Conservation (phyloP, 2,797 vertebrate genomes). For the Rhinogobio ventralis region DNA sequence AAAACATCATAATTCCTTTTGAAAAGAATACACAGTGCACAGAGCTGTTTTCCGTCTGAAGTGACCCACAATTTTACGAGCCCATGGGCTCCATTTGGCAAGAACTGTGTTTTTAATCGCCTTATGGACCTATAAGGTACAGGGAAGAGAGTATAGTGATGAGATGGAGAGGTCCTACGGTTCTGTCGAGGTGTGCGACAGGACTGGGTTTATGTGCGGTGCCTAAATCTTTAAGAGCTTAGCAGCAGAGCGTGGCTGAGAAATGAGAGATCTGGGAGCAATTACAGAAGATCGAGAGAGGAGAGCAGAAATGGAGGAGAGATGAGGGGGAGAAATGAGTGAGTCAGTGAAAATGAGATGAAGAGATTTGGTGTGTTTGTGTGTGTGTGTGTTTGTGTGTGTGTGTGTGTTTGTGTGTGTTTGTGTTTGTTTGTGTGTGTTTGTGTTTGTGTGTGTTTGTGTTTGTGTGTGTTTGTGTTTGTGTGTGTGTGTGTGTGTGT, state of each 20-base stretch:
- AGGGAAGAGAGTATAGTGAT: background rate
- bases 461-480: conserved; percentile 18
- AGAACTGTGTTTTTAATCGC: conserved; percentile 44
- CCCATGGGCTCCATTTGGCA: conserved; percentile 20
- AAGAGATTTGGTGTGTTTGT: conserved; percentile 35
- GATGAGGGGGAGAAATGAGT: conserved; percentile 38
- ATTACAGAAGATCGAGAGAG: conserved; percentile 53
- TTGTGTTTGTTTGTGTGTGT: background rate
- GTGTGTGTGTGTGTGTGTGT: background rate
- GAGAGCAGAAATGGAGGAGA: conserved; percentile 31
- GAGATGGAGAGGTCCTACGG: conserved; percentile 40
- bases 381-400: background rate
- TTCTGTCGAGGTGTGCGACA: conserved; percentile 34
- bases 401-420: background rate
- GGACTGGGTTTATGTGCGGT: conserved; percentile 26
- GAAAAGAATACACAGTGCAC: background rate
- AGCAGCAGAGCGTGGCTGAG: conserved; percentile 30
- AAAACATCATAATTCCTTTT: conserved; percentile 35
- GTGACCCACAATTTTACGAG: conserved; percentile 30
- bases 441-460: background rate
- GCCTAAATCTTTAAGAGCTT: conserved; percentile 43
- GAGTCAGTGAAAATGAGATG: conserved; percentile 42
- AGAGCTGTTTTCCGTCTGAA: conserved; percentile 15
- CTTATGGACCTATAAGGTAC: conserved; percentile 31
- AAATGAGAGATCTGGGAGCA: conserved; percentile 57